Evolutionary conservation across 2,113 vertebrate species (phyloP), one percentile per base, ranked within the genome.

Genomic region (Pteronura brasiliensis): DNA sequence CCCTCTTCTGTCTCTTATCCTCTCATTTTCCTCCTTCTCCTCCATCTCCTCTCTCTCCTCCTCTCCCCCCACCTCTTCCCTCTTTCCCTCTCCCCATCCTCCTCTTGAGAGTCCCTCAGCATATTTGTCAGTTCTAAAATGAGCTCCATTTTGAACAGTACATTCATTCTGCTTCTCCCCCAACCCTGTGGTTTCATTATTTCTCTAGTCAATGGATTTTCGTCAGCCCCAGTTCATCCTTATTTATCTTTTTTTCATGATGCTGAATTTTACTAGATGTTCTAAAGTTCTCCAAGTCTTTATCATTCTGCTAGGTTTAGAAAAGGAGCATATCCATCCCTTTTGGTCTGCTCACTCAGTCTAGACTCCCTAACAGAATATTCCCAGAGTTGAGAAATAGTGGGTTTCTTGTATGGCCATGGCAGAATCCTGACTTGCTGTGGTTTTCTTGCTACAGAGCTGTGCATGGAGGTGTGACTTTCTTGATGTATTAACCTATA

Each of bases 51-150:
- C 3, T 29, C 52, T 13, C 39, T 57, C 13, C 4, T 55, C 23
- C 20, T 29, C 34, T 61, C 3, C 23, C 6, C 13, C 15, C 3
- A 0, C 31, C 25, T 3, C 10, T 5, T 3, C n/a, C 34, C 25
- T 3, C 10, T 5, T 3, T 27, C 34, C 29, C 31, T 57, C 14
- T 27, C 3, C 49, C 0, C 18, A 2, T 9, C 21, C 31, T 29
- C 15, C 29, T 61, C 55, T 65, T 14, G 12, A 69, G 27, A 42
- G 34, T 6, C 20, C 39, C 36, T 63, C 20, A 14, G 34, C 63
- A 20, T 47, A 23, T 27, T 21, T 39, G 36, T 49, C 52, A 55
- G 0, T 29, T 83, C 42, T 69, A 63, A 55, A 49, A 72, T 4
- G 31, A 90, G 15, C 42, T 17, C 63, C 6, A 6, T 8, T 18